Conservation (phyloP, 2,888 invertebrate genomes). For the Cephus runcator region DNA sequence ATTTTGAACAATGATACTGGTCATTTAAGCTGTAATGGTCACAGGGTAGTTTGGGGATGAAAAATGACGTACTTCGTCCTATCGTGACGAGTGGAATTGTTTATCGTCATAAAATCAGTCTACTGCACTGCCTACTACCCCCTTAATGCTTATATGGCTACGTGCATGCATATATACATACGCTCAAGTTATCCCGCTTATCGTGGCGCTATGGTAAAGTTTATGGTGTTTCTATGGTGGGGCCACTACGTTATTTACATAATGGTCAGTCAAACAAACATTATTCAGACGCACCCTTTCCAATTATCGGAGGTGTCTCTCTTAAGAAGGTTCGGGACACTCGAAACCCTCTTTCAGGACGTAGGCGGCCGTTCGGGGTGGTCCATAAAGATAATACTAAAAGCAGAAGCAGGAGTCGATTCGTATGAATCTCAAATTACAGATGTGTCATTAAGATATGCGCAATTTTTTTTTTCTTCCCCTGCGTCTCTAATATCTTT, state of each 20-base stretch:
- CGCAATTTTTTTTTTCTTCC: neutral
- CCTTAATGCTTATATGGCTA: neutral
- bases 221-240: neutral
- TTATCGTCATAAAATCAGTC: neutral
- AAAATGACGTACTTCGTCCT: neutral
- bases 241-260: conserved; percentile 38
- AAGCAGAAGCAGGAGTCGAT: conserved; percentile 7
- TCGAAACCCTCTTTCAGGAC: conserved; percentile 4
- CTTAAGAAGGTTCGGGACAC: conserved; percentile 6
- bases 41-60: neutral
- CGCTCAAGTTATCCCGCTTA: neutral
- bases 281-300: conserved; percentile 41
- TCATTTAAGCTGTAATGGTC: neutral
- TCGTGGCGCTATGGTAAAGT: neutral
- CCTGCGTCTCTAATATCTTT: neutral
- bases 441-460: conserved; percentile 7
- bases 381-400: conserved; percentile 6
- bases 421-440: conserved; percentile 7
- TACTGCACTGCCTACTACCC: neutral
- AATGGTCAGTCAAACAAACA: conserved; percentile 43
- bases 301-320: conserved; percentile 45
- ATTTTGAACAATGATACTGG: neutral
- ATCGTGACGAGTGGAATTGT: neutral
- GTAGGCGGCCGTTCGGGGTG: conserved; percentile 6
- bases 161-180: neutral